These are phyloP conservation scores for Nerophis lumbriciformis DNA, from an alignment of 2,113 vertebrate genomes.

Conservation along the genomic window DNA sequence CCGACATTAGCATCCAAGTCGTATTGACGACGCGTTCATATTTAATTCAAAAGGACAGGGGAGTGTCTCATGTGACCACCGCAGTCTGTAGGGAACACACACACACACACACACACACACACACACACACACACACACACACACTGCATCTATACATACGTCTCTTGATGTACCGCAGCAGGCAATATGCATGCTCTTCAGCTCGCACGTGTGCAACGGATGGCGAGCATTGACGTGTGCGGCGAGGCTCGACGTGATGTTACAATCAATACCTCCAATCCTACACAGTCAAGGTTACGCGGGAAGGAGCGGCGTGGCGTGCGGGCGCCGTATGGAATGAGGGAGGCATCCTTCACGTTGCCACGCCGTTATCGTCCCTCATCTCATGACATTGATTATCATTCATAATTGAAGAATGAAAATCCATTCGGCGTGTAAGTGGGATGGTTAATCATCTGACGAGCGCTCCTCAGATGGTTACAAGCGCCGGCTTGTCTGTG, in stretches of 20 bases:
- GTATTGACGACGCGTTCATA: conserved; percentile 29
- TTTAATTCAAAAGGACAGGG: conserved; percentile 51
- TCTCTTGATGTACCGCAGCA: conserved; percentile 6
- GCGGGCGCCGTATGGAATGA: conserved; percentile 8
- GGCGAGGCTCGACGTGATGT: conserved; percentile 19
- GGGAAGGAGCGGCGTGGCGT: conserved; percentile 8
- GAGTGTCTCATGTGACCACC: conserved; percentile 36
- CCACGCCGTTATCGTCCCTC: conserved; percentile 18
- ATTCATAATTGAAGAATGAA: conserved; percentile 21
- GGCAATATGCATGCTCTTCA: conserved; percentile 4
- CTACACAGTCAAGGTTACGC: conserved; percentile 25
- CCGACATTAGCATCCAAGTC: not conserved
- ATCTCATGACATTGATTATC: conserved; percentile 30
- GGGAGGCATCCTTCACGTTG: conserved; percentile 1
- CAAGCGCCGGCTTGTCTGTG: not conserved
- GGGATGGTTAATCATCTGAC: not conserved
- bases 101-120: no score
- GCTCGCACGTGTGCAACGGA: not conserved
- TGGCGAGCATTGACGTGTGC: not conserved
- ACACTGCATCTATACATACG: conserved; percentile 2
- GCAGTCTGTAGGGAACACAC: conserved; percentile 31
- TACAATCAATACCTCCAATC: conserved; percentile 30
- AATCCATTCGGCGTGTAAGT: conserved; percentile 14
- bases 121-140: conserved; percentile 6
- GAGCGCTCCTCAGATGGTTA: conserved; percentile 3